Base-by-base conservation (phyloP, 1,140 invertebrate species). In the Hypothenemus hampei region DNA sequence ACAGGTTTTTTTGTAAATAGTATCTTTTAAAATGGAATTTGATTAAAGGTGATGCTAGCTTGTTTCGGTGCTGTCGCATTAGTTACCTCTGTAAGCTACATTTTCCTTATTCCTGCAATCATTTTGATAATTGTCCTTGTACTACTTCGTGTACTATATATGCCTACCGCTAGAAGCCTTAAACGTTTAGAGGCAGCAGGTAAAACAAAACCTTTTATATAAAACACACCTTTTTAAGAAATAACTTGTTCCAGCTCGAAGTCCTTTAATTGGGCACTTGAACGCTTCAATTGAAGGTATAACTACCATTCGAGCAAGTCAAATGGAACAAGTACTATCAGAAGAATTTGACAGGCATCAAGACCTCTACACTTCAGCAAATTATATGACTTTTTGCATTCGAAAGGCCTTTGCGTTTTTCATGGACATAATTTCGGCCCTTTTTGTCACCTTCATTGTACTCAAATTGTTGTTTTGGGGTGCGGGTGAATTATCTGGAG, bases 221-320 rank as follows among this genome's bases (percentile, higher is more conserved):
- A n/a, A n/a, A n/a, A n/a, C n/a, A 18, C 5, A 29, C 5, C 13
- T 46, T 18, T 46, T 43, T 13, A 31, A 43, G 2, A 1, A 10
- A 22, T 23, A 21, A 24, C 0, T 20, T 29, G n/a, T 50, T 62
- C 53, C 45, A 68, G 66, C 62, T 37, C 73, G 78, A 21, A 79
- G 77, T 63, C 86, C 86, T 8, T 77, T 89, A 0, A 85, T 85
- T 63, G 81, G 77, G 10, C 84, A 87, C 57, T 67, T 88, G 2
- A 84, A 78, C 55, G 77, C 84, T 23, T 80, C 82, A 1, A 63
- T 87, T 0, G 78, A 84, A 69, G 86, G 86, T 10, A 74, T 98
- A 20, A 80, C 87, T 0, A 96, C 92, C 0, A 93, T 98, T 46
- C 77, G 93, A 54, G 91, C 93, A 0, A 93, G 88, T 63, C 77